Percentiles rank a stretch among this genome's conserved stretches.
These are phyloP conservation scores for Lobophora halterata DNA, from an alignment of 2,888 invertebrate genomes.

Conservation along the genomic window DNA sequence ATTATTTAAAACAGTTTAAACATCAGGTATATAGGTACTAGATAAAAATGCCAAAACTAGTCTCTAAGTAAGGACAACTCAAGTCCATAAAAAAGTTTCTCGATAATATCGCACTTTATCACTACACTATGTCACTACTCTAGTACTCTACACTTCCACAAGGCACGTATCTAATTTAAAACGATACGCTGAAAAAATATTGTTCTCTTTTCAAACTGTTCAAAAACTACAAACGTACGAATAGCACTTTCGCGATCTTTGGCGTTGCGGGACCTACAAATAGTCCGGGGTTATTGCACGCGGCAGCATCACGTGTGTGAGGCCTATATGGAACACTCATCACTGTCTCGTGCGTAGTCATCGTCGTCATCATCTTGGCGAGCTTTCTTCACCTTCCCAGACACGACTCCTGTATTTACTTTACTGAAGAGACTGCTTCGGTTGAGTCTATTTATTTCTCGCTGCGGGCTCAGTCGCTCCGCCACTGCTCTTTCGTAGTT, in stretches of 20 bases:
- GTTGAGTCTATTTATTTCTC: constrained; percentile 57
- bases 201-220: constrained; percentile 56
- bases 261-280: constrained; percentile 49
- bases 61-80: constrained; percentile 54
- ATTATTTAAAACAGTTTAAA: constrained; percentile 39
- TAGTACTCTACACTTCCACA: too few species aligned
- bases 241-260: constrained; percentile 58
- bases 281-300: constrained; percentile 11
- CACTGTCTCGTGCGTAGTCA: constrained; percentile 80
- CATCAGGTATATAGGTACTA: constrained; percentile 40
- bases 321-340: constrained; percentile 83
- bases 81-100: constrained; percentile 30
- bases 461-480: constrained; percentile 64
- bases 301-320: constrained; percentile 26
- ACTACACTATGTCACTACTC: constrained; percentile 43
- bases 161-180: constrained; percentile 66
- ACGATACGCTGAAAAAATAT: constrained; percentile 76
- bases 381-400: constrained; percentile 57
- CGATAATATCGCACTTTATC: constrained; percentile 34
- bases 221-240: constrained; percentile 33
- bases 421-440: constrained; percentile 69
- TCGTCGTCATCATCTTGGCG: constrained; percentile 70
- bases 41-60: constrained; percentile 70
- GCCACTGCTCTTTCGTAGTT: constrained; percentile 74
- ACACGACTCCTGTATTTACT: constrained; percentile 70